Conservation (phyloP, 2,888 invertebrate species). For the Byasa hedistus region DNA sequence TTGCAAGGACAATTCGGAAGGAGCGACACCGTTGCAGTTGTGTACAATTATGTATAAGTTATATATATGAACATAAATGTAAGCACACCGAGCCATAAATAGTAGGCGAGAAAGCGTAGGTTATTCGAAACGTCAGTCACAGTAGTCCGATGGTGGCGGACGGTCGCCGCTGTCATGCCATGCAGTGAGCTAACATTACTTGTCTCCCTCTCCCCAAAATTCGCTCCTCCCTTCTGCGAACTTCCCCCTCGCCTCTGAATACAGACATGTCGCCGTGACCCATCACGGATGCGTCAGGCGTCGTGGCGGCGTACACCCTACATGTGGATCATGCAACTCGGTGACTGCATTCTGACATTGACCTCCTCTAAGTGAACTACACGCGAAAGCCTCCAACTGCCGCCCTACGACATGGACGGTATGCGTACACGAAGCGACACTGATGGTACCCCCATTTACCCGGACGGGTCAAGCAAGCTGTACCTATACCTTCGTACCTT, state of each 20-base stretch:
- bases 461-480: slow-evolving; percentile 33
- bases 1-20: slow-evolving; percentile 25
- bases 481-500: slow-evolving; percentile 44
- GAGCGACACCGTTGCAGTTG: slow-evolving; percentile 29
- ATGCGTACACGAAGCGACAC: slow-evolving; percentile 67
- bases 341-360: slow-evolving; percentile 68
- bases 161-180: slow-evolving; percentile 47
- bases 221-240: not conserved
- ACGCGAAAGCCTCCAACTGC: slow-evolving; percentile 45
- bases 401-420: slow-evolving; percentile 47
- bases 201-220: slow-evolving; percentile 17
- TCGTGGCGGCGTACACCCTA: slow-evolving; percentile 27
- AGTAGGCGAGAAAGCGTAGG: slow-evolving; percentile 73
- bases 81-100: slow-evolving; percentile 78
- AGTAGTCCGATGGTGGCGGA: slow-evolving; percentile 43
- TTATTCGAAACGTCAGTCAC: slow-evolving; percentile 75
- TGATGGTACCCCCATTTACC: slow-evolving; percentile 40
- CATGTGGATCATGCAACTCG: slow-evolving; percentile 51
- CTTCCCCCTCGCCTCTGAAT: slow-evolving; percentile 54
- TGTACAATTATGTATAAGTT: slow-evolving; percentile 31
- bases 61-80: slow-evolving; percentile 52
- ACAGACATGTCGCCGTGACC: slow-evolving; percentile 50
- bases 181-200: slow-evolving; percentile 46
- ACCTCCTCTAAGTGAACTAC: slow-evolving; percentile 58
- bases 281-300: slow-evolving; percentile 38